Conservation (phyloP, 2,797 vertebrate genomes). For the Taenioides sp. region DNA sequence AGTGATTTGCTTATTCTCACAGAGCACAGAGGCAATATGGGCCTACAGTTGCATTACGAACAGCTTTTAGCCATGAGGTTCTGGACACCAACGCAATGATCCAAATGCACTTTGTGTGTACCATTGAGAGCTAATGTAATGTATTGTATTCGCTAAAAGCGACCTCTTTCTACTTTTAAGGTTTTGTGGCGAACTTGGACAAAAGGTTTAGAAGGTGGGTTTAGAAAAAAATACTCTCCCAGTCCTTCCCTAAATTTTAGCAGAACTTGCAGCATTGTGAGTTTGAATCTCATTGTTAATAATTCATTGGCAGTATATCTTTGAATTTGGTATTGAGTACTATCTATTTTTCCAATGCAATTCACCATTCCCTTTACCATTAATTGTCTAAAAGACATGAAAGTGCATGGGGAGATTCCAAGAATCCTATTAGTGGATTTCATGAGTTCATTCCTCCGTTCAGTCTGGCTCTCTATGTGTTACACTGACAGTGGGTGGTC, state of each 20-base stretch:
- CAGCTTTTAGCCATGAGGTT: background rate
- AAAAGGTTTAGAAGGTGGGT: background rate
- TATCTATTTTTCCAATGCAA: background rate
- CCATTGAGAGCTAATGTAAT: constrained; percentile 6
- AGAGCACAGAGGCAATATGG: background rate
- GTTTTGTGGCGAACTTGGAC: background rate
- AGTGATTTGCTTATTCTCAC: background rate
- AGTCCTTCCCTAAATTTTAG: background rate
- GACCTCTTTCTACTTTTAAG: background rate
- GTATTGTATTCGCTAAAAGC: background rate
- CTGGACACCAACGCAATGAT: background rate
- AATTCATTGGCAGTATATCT: background rate
- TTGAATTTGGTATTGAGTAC: background rate
- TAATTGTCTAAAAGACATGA: constrained; percentile 4
- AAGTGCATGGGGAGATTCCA: background rate
- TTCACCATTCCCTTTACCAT: background rate
- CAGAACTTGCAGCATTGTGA: background rate
- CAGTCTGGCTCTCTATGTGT: constrained; percentile 6
- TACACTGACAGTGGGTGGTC: constrained; percentile 16
- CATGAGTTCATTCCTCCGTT: background rate
- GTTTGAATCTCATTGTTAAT: background rate
- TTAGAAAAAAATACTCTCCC: background rate
- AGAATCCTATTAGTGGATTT: constrained; percentile 7
- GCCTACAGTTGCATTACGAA: background rate
- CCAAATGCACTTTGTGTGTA: constrained; percentile 3